Evolutionary conservation across 2,797 vertebrate species (phyloP), one percentile per base, ranked within the genome.

Genomic region (Taeniopygia guttata): DNA sequence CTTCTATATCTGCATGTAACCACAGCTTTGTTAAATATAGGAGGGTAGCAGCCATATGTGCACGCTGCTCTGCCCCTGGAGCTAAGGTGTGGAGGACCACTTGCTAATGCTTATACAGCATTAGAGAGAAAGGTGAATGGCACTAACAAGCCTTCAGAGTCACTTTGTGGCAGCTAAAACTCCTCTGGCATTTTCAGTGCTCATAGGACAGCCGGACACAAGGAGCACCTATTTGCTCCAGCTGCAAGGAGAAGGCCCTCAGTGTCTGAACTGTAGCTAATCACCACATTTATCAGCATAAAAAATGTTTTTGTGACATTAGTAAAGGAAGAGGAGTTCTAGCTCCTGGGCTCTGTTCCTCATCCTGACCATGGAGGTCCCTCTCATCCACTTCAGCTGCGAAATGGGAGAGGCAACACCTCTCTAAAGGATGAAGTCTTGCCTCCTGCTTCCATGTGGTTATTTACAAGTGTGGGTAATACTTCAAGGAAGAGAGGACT

Each of bases 11-110:
- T 89, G 95, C 63, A 58, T 91, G 92, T 94, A 96, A 95, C 96
- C 62, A 72, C 36, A 92, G 94, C 94, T 82, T 67, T 77, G 96
- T 97, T 98, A 98, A 98, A 99, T 97, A 98, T 97, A 98, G 98
- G 95, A 93, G 68, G 62, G 96, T 87, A 97, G 91, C 95, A 90
- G 93, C 74, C n/a, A 4, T 5, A 92, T 64, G 81, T 82, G 97
- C 81, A 95, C 11, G 13, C 2, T 18, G 51, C 77, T 66, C 68
- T 13, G 60, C 43, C 42, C 68, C 75, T 54, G 72, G 49, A 54
- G 21, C 58, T 13, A 29, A 93, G 77, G 81, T 73, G 38, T 30
- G 34, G 66, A 49, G 36, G 89, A 82, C 58, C 60, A 26, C 83
- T 62, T 34, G 73, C 75, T 87, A 75, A 76, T 38, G 77, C 54